Conservation (phyloP, 2,113 vertebrate species). For the Phyllostomus hastatus region DNA sequence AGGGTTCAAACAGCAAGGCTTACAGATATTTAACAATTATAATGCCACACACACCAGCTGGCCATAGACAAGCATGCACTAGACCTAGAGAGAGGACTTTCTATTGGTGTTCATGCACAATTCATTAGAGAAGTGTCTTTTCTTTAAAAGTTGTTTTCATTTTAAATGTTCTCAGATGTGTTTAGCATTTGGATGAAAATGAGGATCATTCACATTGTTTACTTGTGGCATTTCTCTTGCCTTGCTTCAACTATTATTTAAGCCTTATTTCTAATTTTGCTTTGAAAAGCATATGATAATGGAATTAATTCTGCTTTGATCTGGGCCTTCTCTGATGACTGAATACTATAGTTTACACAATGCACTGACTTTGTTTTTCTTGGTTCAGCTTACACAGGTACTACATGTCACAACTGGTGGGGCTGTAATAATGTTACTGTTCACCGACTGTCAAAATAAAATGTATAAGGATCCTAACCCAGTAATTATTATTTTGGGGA, state of each 20-base stretch:
- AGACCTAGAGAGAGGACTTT: neutral
- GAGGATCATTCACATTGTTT: conserved; percentile 59
- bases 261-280: conserved; percentile 62
- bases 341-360: conserved; percentile 36
- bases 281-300: conserved; percentile 38
- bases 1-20: neutral
- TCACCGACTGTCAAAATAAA: conserved; percentile 76
- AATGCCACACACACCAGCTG: neutral
- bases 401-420: conserved; percentile 47
- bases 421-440: conserved; percentile 65
- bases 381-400: conserved; percentile 49
- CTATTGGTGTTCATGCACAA: neutral
- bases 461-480: conserved; percentile 56
- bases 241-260: conserved; percentile 66
- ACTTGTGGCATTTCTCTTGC: conserved; percentile 50
- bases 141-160: neutral
- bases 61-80: neutral
- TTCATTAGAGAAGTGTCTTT: neutral
- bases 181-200: conserved; percentile 45
- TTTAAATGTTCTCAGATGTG: conserved; percentile 40
- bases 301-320: conserved; percentile 75
- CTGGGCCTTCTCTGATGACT: conserved; percentile 40
- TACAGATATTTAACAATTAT: neutral
- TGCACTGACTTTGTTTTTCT: conserved; percentile 36
- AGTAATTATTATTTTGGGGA: conserved; percentile 77